Conservation (phyloP, 1,140 invertebrate species). For the Lepidurus apus region DNA sequence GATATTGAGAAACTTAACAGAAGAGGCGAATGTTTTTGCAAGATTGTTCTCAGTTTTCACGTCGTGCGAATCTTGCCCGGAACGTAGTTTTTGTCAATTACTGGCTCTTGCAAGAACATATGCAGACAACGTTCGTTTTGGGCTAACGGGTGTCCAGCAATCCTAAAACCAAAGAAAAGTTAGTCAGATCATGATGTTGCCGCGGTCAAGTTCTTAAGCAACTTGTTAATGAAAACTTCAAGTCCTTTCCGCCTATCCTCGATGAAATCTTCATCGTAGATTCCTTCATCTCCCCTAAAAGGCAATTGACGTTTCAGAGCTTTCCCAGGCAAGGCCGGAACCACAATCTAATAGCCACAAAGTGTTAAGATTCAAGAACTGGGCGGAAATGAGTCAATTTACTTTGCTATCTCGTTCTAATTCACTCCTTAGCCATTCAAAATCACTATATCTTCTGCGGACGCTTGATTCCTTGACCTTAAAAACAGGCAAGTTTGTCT, state of each 20-base stretch:
- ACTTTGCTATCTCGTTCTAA: conserved; percentile 98
- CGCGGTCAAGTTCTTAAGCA: conserved; percentile 41
- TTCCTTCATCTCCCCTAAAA: conserved; percentile 96
- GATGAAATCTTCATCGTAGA: conserved; percentile 99
- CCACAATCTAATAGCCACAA: conserved; percentile 73
- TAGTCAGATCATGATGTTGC: conserved; percentile 11
- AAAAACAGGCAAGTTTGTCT: conserved; percentile 99
- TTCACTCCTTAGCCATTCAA: conserved; percentile 99
- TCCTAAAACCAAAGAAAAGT: conserved; percentile 56
- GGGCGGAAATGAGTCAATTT: conserved; percentile 38
- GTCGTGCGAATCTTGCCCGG: conserved; percentile 81
- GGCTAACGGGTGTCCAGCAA: conserved; percentile 98
- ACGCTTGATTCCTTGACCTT: conserved; percentile 99
- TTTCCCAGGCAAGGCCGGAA: conserved; percentile 94
- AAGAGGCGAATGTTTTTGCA: conserved; percentile 1
- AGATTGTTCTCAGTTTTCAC: not conserved
- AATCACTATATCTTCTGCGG: conserved; percentile 95
- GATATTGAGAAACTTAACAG: not conserved
- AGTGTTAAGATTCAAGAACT: conserved; percentile 26
- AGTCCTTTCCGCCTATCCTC: conserved; percentile 96
- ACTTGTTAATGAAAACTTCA: conserved; percentile 98
- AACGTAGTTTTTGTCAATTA: conserved; percentile 98
- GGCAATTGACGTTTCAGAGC: conserved; percentile 97
- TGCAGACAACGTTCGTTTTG: conserved; percentile 99
- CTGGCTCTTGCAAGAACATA: conserved; percentile 96